Base-by-base conservation (phyloP, 2,888 invertebrate genomes). In the Ernsta delagoae region DNA sequence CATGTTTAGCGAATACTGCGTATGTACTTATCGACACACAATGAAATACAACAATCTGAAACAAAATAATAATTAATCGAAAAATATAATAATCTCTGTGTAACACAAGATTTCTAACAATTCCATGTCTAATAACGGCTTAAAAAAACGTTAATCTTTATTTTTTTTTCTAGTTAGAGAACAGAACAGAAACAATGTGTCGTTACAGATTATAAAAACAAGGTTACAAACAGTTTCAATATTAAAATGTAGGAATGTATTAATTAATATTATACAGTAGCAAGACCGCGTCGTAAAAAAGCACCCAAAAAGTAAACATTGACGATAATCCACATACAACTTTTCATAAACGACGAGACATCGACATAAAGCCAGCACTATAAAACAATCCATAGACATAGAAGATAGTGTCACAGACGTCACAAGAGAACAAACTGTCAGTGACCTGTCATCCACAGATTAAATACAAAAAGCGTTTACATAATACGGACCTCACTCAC, bases 71-170 rank as follows among this genome's bases (percentile, higher is more conserved):
- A 87, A 86, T 86, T 83, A 88, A 87, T 92, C 90, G 83, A 91
- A 92, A 92, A 92, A 92, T 91, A 92, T 90, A 91, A 92, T 90
- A 90, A 88, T 88, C 87, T 91, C 87, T 90, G 87, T 79, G 78
- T 84, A 88, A 86, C 80, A 85, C 80, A 24, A 87, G 86, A 85
- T 86, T 50, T 88, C 86, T 75, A 92, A 91, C 90, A 92, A 91
- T 88, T 88, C 86, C 85, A 85, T 85, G 81, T 83, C 73, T 75
- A 78, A 76, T 81, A 75, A 80, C 76, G 77, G 79, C 59, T 65
- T 16, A 16, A 71, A 65, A 45, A 68, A 56, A 24, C 24, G 24
- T 24, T 24, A 1, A 24, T 24, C 24, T 24, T 24, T 24, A 24
- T 24, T 24, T 24, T 24, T 24, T n/a, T 24, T 24, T 24, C 24